Base-by-base conservation (phyloP, 1,140 invertebrate species). In the Brachionus manjavacas region DNA sequence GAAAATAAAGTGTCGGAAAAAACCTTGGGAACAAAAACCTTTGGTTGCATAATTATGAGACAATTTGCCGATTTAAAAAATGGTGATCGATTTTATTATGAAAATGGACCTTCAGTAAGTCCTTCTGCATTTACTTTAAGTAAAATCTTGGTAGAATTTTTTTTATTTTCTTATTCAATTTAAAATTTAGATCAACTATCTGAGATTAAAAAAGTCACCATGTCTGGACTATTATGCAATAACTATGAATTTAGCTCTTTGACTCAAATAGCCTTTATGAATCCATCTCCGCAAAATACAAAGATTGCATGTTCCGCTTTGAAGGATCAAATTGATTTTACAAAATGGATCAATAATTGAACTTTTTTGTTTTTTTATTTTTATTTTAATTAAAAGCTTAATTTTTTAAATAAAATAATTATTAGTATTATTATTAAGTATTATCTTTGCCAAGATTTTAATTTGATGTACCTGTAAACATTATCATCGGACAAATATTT, bases 61-160 rank as follows among this genome's bases (percentile, higher is more conserved):
- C 96, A 98, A 90, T 97, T 97, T 90, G 90, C 94, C 85, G 94
- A 96, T 88, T 90, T 95, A 23, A 93, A 95, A 85, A 91, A 93
- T 85, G 97, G 96, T 68, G 97, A 99, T 89, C 92, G 96, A 87
- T 98, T 97, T 89, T 99, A 96, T 95, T 98, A 96, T 28, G 79
- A 81, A 68, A 81, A 81, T 68, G 79, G 52, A 8, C 79, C 79
- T 14, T 35, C 20, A 12, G 23, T 49, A 39, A 43, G 23, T 41
- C 79, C 49, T 55, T 20, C 23, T 25, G 79, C 79, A 31, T 81
- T 68, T 41, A 39, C 31, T 39, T 39, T 43, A 23, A n/a, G 68
- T 72, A 41, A 16, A 20, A 41, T 35, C 6, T 0, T 2, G 7
- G 23, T 12, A 78, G 6, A 31, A 46, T 8, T 7, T 11, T 11